Base-by-base conservation (phyloP, 2,797 vertebrate species). In the Neomorphus geoffroyi region DNA sequence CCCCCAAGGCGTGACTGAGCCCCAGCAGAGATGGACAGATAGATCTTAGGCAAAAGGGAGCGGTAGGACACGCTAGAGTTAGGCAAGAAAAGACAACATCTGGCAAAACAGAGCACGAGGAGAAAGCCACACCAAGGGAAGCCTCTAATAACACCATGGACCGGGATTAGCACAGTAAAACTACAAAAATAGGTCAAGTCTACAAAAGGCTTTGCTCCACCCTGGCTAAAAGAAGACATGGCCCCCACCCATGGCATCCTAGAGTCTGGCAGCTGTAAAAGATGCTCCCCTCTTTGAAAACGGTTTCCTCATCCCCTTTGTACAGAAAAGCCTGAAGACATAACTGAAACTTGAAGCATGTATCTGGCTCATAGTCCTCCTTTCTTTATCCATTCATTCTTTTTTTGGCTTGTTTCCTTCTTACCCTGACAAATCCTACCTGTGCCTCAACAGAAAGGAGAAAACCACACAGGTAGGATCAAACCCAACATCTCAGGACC, bases 1-100 rank as follows among this genome's bases (percentile, higher is more conserved):
- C 23, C 8, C 2, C 1, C 1, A 1, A 28, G 51, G 13, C 1
- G 2, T 2, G 3, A 64, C 7, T 1, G 7, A 39, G 41, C 54
- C 24, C 17, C 19, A 10, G 35, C 9, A 65, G 72, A 48, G 35
- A 26, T 0, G 12, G 35, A 11, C 11, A 67, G 35, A 50, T 30
- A 71, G 2, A 9, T 45, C 58, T 43, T 0, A 0, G 50, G 33
- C 37, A 51, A 58, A 58, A 67, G 18, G 13, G n/a, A 18, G 9
- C n/a, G 66, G 18, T 11, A 46, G 69, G n/a, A 33, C 22, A 35
- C 0, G 0, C 27, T 12, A 33, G 11, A 17, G 37, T 27, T 30
- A 13, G 0, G 13, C 1, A 5, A 61, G 41, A 32, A 46, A 37
- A 73, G 23, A 50, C 57, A 72, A 67, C 11, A 30, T 30, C 67